phyloP scores from a whole-genome alignment of 2,113 vertebrate species.

The Castor canadensis region DNA sequence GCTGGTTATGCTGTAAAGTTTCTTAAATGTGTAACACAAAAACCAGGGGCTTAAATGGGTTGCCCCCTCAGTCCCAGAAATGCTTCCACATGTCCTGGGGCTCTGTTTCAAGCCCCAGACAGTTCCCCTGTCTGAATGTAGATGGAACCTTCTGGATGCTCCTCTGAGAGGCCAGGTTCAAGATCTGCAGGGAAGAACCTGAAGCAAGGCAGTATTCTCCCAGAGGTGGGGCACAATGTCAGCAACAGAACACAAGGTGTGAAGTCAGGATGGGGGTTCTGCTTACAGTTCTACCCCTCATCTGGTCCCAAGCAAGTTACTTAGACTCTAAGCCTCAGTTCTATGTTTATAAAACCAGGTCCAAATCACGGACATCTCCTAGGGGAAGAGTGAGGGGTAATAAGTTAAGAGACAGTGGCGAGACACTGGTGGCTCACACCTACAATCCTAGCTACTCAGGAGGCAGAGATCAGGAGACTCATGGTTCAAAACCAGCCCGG shows the following conservation, averaged over 20 bases:
- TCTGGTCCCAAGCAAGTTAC: not conserved
- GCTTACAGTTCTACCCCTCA: rapidly evolving
- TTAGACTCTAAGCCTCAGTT: not conserved
- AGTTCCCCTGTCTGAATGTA: rapidly evolving
- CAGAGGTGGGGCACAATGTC: too few relatives aligned
- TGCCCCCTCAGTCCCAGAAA: not conserved
- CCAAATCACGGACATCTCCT: rapidly evolving
- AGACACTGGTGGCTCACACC: too few relatives aligned
- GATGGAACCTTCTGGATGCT: not conserved
- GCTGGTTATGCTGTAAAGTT: too few relatives aligned
- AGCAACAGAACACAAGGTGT: not conserved
- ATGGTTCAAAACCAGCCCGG: too few relatives aligned
- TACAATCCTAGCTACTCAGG: too few relatives aligned
- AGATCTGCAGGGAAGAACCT: not conserved
- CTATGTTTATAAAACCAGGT: not conserved
- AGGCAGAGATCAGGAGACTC: too few relatives aligned
- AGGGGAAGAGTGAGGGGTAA: not conserved
- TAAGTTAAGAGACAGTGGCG: not conserved
- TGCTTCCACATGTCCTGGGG: too few relatives aligned
- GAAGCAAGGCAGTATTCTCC: too few relatives aligned
- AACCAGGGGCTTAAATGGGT: too few relatives aligned
- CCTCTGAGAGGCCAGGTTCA: not conserved
- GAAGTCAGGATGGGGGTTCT: not conserved
- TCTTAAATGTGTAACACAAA: not conserved
- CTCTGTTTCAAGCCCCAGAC: not conserved